A percentile compares a stretch with the other conserved stretches of the same genome.
These are phyloP conservation scores for Wasmannia auropunctata DNA, from an alignment of 1,140 invertebrate species.

Conservation along the genomic window DNA sequence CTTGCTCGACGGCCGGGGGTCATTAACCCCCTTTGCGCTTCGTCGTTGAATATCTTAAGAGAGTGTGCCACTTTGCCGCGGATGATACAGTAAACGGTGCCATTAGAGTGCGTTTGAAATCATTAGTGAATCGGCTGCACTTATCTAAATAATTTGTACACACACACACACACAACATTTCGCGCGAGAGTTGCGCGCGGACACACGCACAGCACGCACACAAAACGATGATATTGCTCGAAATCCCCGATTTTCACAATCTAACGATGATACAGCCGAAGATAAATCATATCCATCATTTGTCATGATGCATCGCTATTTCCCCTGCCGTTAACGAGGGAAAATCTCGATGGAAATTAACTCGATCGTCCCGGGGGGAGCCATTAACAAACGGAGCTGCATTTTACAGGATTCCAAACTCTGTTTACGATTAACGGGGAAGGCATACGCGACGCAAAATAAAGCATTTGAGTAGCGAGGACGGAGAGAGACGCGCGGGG, in stretches of 20 bases:
- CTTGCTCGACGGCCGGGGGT: conserved; percentile 39
- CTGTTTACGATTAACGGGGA: not conserved
- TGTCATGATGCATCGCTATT: conserved; percentile 18
- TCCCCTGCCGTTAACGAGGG: conserved; percentile 20
- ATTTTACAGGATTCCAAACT: not conserved
- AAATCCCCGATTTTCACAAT: conserved; percentile 20
- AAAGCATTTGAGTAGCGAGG: not conserved
- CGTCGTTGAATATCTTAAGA: conserved; percentile 25
- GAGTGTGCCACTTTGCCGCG: conserved; percentile 40
- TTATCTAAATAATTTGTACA: conserved; percentile 30
- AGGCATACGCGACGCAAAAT: not conserved
- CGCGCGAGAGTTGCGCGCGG: not conserved
- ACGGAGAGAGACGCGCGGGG: not conserved
- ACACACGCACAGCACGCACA: too few species aligned
- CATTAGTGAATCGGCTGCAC: conserved; percentile 12
- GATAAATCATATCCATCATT: conserved; percentile 22
- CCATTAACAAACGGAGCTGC: too few species aligned
- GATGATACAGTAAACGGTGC: conserved; percentile 29
- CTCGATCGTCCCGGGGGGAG: not conserved
- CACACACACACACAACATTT: too few species aligned
- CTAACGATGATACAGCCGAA: not conserved
- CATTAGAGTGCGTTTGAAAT: conserved; percentile 26
- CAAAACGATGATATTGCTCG: conserved; percentile 24
- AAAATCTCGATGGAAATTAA: conserved; percentile 47
- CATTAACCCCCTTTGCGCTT: conserved; percentile 17